Base-by-base conservation (phyloP, 2,797 vertebrate genomes). In the Eurystomus glaucurus region DNA sequence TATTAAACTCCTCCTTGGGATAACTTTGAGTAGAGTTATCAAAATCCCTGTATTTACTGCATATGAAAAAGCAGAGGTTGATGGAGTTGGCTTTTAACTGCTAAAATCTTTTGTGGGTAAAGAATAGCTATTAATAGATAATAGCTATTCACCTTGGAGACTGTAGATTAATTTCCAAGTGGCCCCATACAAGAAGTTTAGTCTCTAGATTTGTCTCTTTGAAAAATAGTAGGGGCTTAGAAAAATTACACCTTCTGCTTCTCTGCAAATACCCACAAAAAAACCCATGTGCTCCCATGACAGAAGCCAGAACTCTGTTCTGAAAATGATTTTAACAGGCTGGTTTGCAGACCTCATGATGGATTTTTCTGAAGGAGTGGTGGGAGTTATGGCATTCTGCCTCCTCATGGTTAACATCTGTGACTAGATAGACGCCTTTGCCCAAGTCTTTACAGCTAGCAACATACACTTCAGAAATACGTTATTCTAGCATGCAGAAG, bases 11-110 rank as follows among this genome's bases (percentile, higher is more conserved):
- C 83, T 95, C 85, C 88, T 93, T 14, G 3, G 62, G 76, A 69
- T 58, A 96, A 94, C 83, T 92, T 95, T 3, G 0, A 57, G 83
- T 77, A n/a, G 68, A 95, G 88, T 85, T 95, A 95, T 88, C 90
- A 95, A 90, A 95, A 94, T 85, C 58, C 85, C 95, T 89, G 14
- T 94, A 93, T 96, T 96, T 94, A 96, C 88, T 85, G 83, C 76
- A 92, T 96, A 89, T 25, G 50, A 91, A 91, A 93, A 95, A 94
- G 65, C 70, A 93, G 61, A 93, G 33, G 83, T 81, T 84, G 88
- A 97, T 79, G 46, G 90, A 84, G 45, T 60, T 79, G 83, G 70
- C 64, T 96, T 96, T 95, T 96, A 97, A 86, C 70, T 68, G 90
- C 55, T 89, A 72, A 83, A 89, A 91, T 82, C 33, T 82, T 87